These are phyloP conservation scores for Euura lappo DNA, from an alignment of 1,140 invertebrate genomes.

Conservation along the genomic window DNA sequence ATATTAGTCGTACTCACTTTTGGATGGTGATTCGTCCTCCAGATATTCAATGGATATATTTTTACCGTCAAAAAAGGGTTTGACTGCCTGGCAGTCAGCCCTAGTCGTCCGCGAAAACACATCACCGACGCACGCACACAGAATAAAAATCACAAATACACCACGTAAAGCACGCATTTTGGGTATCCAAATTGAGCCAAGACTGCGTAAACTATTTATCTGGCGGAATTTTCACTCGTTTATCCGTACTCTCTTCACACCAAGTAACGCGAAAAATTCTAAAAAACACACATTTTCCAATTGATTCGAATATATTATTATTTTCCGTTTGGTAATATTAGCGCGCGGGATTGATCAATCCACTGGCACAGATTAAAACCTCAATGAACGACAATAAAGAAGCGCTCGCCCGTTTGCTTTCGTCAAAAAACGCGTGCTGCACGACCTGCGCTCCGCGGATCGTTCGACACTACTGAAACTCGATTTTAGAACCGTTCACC, in stretches of 20 bases:
- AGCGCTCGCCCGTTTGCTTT: neutral
- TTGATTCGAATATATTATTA: too few relatives aligned
- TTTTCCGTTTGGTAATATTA: too few relatives aligned
- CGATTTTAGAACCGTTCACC: neutral
- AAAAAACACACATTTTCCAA: too few relatives aligned
- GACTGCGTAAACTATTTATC: too few relatives aligned
- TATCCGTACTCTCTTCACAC: too few relatives aligned
- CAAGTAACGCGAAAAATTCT: too few relatives aligned
- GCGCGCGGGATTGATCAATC: too few relatives aligned
- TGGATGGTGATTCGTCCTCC: slow-evolving; percentile 10
- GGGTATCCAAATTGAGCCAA: too few relatives aligned
- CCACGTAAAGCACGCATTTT: slow-evolving; percentile 13
- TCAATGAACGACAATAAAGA: too few relatives aligned
- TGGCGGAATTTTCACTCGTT: too few relatives aligned
- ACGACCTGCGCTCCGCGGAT: slow-evolving; percentile 23
- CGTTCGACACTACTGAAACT: slow-evolving; percentile 40
- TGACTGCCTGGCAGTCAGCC: slow-evolving; percentile 37
- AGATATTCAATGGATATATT: slow-evolving; percentile 35
- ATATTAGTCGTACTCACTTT: slow-evolving; percentile 24
- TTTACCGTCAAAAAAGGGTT: slow-evolving; percentile 41
- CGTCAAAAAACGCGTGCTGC: neutral
- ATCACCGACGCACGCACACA: slow-evolving; percentile 25
- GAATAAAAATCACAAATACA: slow-evolving; percentile 17
- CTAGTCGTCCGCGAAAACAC: slow-evolving; percentile 34
- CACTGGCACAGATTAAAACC: too few relatives aligned